Evolutionary conservation across 2,888 invertebrate species (phyloP).

Genomic region (Diaphora mendica): DNA sequence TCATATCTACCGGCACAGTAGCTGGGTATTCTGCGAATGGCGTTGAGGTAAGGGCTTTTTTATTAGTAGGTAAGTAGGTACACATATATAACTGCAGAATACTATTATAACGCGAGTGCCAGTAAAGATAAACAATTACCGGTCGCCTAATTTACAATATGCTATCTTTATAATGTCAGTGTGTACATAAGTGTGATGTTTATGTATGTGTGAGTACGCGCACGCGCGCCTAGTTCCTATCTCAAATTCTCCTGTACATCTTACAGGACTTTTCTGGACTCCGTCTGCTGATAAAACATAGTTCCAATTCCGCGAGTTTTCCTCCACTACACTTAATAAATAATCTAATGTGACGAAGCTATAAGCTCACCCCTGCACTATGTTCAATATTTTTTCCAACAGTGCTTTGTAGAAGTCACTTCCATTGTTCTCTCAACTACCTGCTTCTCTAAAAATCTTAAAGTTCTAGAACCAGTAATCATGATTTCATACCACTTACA

Average conservation of each 20-base stretch:
- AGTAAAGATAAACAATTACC: too few relatives aligned
- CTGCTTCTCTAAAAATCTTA: neutral
- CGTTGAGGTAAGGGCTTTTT: conserved; percentile 79
- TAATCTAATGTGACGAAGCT: neutral
- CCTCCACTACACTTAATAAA: neutral
- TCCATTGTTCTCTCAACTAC: neutral
- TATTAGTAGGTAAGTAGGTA: too few relatives aligned
- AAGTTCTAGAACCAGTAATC: neutral
- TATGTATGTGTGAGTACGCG: neutral
- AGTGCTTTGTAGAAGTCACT: neutral
- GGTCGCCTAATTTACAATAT: too few relatives aligned
- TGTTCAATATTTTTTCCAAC: neutral
- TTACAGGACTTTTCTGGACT: neutral
- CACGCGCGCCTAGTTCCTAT: neutral
- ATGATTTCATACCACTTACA: neutral
- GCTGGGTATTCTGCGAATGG: conserved; percentile 87
- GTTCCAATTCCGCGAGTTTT: neutral
- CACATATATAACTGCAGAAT: too few relatives aligned
- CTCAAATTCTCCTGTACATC: neutral
- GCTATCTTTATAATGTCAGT: too few relatives aligned
- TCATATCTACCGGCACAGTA: conserved; percentile 87
- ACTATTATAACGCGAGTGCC: too few relatives aligned
- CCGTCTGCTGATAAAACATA: neutral
- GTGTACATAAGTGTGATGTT: neutral
- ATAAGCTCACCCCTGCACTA: neutral